Conservation (phyloP, 2,113 vertebrate genomes). For the Neodon shergylaensis region DNA sequence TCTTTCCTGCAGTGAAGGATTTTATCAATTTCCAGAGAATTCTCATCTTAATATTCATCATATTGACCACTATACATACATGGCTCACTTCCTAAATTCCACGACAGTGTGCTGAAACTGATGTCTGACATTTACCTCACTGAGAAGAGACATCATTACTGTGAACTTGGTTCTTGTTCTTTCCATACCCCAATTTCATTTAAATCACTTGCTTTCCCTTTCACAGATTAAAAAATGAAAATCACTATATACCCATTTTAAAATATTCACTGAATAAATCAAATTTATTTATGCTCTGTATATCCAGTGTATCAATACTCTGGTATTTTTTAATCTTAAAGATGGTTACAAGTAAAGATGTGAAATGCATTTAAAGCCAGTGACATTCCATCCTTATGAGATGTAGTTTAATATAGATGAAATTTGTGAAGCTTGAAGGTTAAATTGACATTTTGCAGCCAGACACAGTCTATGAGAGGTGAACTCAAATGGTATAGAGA, state of each 20-base stretch:
- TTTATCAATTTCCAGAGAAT: constrained; percentile 66
- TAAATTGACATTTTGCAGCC: constrained; percentile 39
- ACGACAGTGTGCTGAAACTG: constrained; percentile 62
- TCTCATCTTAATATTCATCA: constrained; percentile 64
- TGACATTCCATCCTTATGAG: constrained; percentile 47
- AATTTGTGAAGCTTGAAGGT: constrained; percentile 69
- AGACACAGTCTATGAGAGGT: constrained; percentile 16
- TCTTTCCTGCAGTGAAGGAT: constrained; percentile 43
- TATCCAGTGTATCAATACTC: constrained; percentile 45
- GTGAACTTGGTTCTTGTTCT: constrained; percentile 74
- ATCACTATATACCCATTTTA: constrained; percentile 34
- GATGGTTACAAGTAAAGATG: constrained; percentile 46
- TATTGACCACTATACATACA: not conserved
- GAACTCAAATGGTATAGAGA: not conserved
- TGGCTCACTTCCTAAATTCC: constrained; percentile 58
- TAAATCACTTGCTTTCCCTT: not conserved
- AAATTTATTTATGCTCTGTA: constrained; percentile 52
- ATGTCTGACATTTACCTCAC: constrained; percentile 79
- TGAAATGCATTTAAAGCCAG: constrained; percentile 37
- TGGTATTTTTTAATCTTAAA: constrained; percentile 2
- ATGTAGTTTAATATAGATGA: constrained; percentile 50
- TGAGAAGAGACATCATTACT: constrained; percentile 62
- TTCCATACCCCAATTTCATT: constrained; percentile 60
- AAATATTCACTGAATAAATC: constrained; percentile 50
- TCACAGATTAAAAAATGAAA: constrained; percentile 35